Evolutionary conservation across 2,797 vertebrate genomes (phyloP), one percentile per base, ranked within the genome.

Genomic region (Cercopithecus diana): DNA sequence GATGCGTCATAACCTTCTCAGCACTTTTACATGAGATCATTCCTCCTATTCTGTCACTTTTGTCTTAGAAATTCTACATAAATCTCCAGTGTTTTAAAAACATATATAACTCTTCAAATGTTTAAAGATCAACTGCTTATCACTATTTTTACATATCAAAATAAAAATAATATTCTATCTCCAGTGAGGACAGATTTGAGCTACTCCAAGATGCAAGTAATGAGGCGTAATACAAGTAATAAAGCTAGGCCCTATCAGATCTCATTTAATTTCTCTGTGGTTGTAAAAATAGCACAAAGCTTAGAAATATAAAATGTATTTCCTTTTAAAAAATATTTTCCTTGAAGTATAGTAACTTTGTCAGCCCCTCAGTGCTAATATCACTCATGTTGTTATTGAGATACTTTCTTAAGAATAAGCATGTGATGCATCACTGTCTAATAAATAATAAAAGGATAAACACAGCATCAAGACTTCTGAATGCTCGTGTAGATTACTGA

Each of bases 71-170:
- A 88, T 73, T 30, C 22, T 55, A 64, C 12, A 19, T 28, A 45
- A 77, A 22, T 41, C 70, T 73, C 36, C 67, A 72, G 33, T 72
- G n/a, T 36, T 22, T 72, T 39, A 39, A 72, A 39, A 36, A 72
- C 67, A 10, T 39, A 72, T 15, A 39, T 36, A 55, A 80, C n/a
- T 22, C 77, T 36, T 39, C n/a, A 39, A 36, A 77, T n/a, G 93
- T 45, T 58, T 45, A 55, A 92, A 88, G 43, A 33, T 30, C 15
- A 24, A 26, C 45, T 87, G 10, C 52, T 79, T 86, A 39, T 93
- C 50, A 72, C 12, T 39, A 61, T 67, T 97, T 95, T 84, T 58
- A 88, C 93, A 86, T 3, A 93, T n/a, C 22, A 58, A 94, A 82
- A 43, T 86, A 88, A 76, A 76, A 83, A 76, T 8, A 64, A 28